Percentiles rank a stretch among this genome's conserved stretches.
Evolutionary conservation across 1,140 invertebrate genomes (phyloP).

Genomic region (Polyergus mexicanus): DNA sequence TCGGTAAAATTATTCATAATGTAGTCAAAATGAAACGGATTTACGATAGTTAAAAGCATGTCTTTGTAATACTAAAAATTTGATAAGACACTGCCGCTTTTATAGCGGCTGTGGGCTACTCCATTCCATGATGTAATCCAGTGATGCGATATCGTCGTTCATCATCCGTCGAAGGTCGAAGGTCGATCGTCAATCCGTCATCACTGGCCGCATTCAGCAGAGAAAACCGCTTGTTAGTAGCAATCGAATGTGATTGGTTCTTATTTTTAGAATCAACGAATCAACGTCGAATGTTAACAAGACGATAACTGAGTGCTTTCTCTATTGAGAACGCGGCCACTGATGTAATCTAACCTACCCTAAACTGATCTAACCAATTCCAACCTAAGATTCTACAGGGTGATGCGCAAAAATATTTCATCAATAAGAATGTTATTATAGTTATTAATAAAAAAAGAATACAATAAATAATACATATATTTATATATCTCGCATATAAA

Average conservation of each 20-base stretch:
- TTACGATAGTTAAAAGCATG: neutral
- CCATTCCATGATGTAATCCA: constrained; percentile 7
- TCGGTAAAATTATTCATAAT: constrained; percentile 4
- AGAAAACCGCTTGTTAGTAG: too few species aligned
- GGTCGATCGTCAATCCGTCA: too few species aligned
- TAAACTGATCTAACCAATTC: neutral
- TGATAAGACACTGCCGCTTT: neutral
- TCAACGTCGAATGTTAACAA: too few species aligned
- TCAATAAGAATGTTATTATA: neutral
- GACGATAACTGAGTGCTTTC: too few species aligned
- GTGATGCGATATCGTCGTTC: too few species aligned
- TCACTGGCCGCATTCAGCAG: too few species aligned
- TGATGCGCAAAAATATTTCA: neutral
- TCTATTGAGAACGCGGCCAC: too few species aligned
- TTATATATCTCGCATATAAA: neutral
- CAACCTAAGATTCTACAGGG: neutral
- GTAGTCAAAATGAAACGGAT: neutral
- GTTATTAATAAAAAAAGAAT: neutral
- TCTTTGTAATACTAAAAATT: constrained; percentile 14
- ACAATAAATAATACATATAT: neutral
- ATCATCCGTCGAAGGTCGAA: too few species aligned
- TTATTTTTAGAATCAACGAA: too few species aligned
- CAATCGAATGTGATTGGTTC: too few species aligned
- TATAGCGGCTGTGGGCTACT: neutral
- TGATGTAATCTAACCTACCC: neutral